Base-by-base conservation (phyloP, 2,888 invertebrate species). In the Eupithecia subfuscata region DNA sequence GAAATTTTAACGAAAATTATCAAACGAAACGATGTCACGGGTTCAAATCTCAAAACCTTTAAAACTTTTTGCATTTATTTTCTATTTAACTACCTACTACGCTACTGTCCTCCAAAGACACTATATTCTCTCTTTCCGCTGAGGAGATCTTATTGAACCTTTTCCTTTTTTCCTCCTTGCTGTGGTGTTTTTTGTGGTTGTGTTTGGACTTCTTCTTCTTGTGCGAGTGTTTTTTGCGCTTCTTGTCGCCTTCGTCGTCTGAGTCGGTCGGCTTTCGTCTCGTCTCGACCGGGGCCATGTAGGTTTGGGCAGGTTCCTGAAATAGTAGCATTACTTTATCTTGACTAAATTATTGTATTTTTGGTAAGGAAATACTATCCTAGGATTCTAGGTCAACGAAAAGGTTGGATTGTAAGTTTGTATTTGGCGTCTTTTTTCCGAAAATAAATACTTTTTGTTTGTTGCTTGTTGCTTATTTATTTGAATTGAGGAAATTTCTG, bases 271-370 rank as follows among this genome's bases (percentile, higher is more conserved):
- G 73, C 16, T 88, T 90, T 0, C 86, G 85, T 0, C 84, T 82
- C 3, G 80, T 87, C 1, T 92, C 92, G 0, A 92, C 89, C 0
- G 93, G 92, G 0, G 92, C 94, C 92, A 93, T 91, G 82, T 93
- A 94, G 0, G 89, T 91, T 6, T 83, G 82, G 0, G 84, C 80
- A 3, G 92, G 91, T 75, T 91, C 93, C 93, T 92, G 78, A 7
- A 25, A 60, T 4, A 45, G n/a, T 8, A n/a, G 9, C 11, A 48
- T n/a, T n/a, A n/a, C n/a, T n/a, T n/a, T n/a, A n/a, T n/a, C n/a
- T n/a, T n/a, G n/a, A n/a, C n/a, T n/a, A n/a, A n/a, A n/a, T n/a
- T n/a, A n/a, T n/a, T n/a, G n/a, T n/a, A n/a, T n/a, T n/a, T n/a
- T n/a, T n/a, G n/a, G n/a, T n/a, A n/a, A n/a, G n/a, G n/a, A n/a